A percentile compares a stretch with the other conserved stretches of the same genome.
phyloP scores from a whole-genome alignment of 2,797 vertebrate species.

The Onychomys leucogaster region DNA sequence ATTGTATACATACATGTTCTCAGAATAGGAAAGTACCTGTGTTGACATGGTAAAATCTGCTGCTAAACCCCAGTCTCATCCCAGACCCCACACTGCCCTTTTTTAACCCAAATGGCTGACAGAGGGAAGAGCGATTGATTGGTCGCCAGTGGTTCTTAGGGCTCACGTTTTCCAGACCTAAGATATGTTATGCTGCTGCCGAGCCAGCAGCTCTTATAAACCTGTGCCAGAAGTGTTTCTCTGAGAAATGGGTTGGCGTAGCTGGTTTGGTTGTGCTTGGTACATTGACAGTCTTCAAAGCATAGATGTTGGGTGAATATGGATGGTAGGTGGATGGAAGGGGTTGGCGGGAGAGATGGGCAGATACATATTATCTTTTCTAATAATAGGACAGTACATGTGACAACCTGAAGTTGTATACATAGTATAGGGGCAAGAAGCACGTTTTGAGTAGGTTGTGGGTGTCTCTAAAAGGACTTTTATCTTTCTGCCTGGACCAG shows the following conservation, averaged over 20 bases:
- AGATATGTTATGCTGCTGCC: not conserved
- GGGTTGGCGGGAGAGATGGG: not conserved
- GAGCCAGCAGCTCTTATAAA: accelerated
- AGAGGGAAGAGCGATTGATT: not conserved
- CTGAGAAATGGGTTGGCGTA: not conserved
- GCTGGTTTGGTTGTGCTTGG: not conserved
- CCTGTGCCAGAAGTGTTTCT: not conserved
- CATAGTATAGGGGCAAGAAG: not conserved
- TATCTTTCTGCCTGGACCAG: constrained; percentile 73
- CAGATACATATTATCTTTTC: not conserved
- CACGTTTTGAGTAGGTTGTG: constrained; percentile 26
- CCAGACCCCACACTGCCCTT: accelerated
- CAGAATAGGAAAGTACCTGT: not conserved
- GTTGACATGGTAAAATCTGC: accelerated
- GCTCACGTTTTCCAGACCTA: not conserved
- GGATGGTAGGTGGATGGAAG: not conserved
- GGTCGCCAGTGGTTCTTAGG: not conserved
- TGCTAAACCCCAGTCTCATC: not conserved
- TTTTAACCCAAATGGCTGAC: not conserved
- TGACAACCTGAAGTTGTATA: not conserved
- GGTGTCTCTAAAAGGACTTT: constrained; percentile 73
- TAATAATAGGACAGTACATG: not conserved
- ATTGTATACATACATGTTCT: accelerated
- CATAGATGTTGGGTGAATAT: not conserved
- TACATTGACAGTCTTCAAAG: not conserved